Evolutionary conservation across 2,113 vertebrate genomes (phyloP).

Genomic region (Platichthys flesus): DNA sequence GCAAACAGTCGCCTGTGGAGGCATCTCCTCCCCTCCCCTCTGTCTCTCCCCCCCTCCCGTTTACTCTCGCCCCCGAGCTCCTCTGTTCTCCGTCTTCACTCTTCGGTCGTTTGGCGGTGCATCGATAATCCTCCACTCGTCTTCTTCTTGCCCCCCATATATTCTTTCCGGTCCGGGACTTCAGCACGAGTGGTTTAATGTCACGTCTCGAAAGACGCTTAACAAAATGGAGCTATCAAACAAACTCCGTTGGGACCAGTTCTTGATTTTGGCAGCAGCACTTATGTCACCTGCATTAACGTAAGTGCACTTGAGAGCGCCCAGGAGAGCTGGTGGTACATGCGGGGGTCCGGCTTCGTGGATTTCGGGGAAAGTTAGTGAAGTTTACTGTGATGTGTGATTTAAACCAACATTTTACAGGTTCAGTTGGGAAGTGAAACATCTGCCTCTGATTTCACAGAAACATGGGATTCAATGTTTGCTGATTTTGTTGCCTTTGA

Average conservation of each 20-base stretch:
- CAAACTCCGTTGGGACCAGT: constrained; percentile 82
- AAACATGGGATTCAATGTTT: constrained; percentile 29
- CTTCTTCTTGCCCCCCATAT: constrained; percentile 5
- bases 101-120: constrained; percentile 74
- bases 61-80: constrained; percentile 75
- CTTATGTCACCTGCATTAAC: constrained; percentile 86
- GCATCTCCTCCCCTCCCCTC: constrained; percentile 79
- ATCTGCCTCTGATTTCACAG: constrained; percentile 40
- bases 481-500: constrained; percentile 11
- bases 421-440: constrained; percentile 18
- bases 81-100: constrained; percentile 79
- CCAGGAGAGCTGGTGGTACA: constrained; percentile 42
- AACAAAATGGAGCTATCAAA: constrained; percentile 82
- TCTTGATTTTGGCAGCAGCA: constrained; percentile 83
- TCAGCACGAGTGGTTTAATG: constrained; percentile 81
- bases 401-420: constrained; percentile 26
- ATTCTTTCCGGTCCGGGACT: constrained; percentile 53
- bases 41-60: constrained; percentile 53
- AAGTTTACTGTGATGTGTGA: constrained; percentile 12
- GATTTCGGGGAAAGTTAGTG: constrained; percentile 15
- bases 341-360: constrained; percentile 21
- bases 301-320: constrained; percentile 81
- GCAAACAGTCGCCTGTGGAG: constrained; percentile 78
- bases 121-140: constrained; percentile 73
- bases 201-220: constrained; percentile 80